These are phyloP conservation scores for Bilobella aurantiaca DNA, from an alignment of 1,140 invertebrate genomes.

Conservation along the genomic window DNA sequence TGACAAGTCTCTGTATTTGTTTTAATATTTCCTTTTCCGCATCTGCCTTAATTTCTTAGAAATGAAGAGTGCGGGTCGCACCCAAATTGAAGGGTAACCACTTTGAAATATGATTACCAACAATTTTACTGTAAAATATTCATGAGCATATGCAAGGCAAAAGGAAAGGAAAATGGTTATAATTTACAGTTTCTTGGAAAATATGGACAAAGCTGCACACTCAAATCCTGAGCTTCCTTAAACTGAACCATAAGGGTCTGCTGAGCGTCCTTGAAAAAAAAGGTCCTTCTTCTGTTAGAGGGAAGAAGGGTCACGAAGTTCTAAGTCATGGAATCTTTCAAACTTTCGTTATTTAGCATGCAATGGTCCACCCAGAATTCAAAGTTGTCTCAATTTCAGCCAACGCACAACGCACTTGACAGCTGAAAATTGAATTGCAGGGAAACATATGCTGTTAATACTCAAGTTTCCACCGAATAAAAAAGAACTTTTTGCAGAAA, in stretches of 20 bases:
- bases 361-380: too few relatives aligned
- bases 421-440: too few relatives aligned
- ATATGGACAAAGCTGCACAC: conserved; percentile 5
- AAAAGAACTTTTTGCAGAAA: neutral
- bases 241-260: neutral
- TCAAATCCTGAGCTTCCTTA: conserved; percentile 5
- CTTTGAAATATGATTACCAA: conserved; percentile 24
- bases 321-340: neutral
- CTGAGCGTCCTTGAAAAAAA: neutral
- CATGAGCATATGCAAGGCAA: conserved; percentile 20
- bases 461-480: neutral
- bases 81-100: conserved; percentile 25
- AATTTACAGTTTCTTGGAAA: conserved; percentile 29
- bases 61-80: too few relatives aligned
- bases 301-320: neutral
- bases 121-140: conserved; percentile 12
- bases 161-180: conserved; percentile 12
- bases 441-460: too few relatives aligned
- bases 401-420: too few relatives aligned
- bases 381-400: too few relatives aligned
- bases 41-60: too few relatives aligned
- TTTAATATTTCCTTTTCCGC: too few relatives aligned
- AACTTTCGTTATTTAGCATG: too few relatives aligned
- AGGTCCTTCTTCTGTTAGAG: neutral
- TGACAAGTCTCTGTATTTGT: too few relatives aligned